Evolutionary conservation across 2,797 vertebrate genomes (phyloP).

Genomic region (Danio jaintianensis): DNA sequence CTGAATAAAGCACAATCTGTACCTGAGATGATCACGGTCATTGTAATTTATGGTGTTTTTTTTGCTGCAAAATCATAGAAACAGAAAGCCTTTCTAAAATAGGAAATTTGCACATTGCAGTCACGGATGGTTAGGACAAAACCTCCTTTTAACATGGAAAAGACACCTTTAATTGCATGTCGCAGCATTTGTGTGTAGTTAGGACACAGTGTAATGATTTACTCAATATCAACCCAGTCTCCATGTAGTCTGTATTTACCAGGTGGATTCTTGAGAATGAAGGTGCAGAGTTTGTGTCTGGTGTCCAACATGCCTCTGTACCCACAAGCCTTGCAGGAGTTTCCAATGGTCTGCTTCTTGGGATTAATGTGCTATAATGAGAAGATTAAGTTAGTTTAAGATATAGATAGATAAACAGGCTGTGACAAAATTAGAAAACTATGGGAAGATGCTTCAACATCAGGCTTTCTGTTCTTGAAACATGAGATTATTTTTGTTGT

Average conservation of each 20-base stretch:
- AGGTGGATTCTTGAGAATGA: constrained; percentile 99
- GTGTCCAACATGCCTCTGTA: constrained; percentile 98
- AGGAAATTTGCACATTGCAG: no score
- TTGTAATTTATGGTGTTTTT: no score
- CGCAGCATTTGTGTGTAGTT: no score
- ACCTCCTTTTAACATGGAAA: no score
- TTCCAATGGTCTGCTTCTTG: constrained; percentile 99
- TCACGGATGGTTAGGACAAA: no score
- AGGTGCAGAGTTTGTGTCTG: constrained; percentile 99
- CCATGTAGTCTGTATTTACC: constrained; percentile 78
- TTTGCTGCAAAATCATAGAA: no score
- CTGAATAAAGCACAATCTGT: no score
- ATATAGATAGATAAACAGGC: not conserved
- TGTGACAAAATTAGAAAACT: not conserved
- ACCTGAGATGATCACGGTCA: no score
- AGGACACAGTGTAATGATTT: no score
- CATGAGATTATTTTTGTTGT: not conserved
- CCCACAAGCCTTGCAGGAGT: constrained; percentile 99
- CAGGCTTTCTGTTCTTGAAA: not conserved
- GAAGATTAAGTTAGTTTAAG: no score
- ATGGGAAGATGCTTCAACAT: not conserved
- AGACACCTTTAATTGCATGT: no score
- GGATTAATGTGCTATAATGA: constrained; percentile 92
- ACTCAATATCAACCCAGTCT: not conserved
- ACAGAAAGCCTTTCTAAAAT: no score